Evolutionary conservation across 2,797 vertebrate genomes (phyloP).

Genomic region (Notamacropus eugenii): DNA sequence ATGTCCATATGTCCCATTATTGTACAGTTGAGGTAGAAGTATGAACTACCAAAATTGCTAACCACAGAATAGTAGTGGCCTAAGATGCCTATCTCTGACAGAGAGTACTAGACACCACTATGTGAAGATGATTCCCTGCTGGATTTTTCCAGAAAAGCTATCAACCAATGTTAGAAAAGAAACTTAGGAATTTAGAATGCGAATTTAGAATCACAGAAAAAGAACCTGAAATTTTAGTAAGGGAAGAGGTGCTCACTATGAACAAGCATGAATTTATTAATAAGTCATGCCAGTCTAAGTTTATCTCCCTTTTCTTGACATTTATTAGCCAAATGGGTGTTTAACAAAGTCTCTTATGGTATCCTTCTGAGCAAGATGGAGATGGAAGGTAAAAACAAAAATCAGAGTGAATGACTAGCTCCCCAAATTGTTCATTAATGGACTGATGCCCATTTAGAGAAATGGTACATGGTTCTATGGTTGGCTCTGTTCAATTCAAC

Average conservation of each 20-base stretch:
- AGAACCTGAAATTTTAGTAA: neutral
- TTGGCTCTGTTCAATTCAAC: neutral
- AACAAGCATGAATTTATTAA: neutral
- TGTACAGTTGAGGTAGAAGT: neutral
- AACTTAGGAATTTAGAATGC: neutral
- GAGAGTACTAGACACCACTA: neutral
- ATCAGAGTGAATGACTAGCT: neutral
- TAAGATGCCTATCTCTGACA: neutral
- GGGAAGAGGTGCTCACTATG: neutral
- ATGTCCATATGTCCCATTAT: neutral
- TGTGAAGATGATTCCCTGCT: neutral
- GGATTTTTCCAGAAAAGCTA: neutral
- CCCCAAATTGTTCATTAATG: neutral
- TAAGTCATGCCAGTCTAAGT: neutral
- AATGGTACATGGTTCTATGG: neutral
- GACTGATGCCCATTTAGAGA: neutral
- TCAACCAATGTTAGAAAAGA: neutral
- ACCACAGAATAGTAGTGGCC: neutral
- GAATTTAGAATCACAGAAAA: neutral
- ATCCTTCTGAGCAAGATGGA: neutral
- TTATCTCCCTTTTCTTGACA: neutral
- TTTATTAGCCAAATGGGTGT: neutral
- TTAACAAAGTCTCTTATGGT: neutral
- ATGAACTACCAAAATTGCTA: neutral
- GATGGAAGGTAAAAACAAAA: neutral